Evolutionary conservation across 2,113 vertebrate species (phyloP), one percentile per base, ranked within the genome.

Genomic region (Alethe castanea): DNA sequence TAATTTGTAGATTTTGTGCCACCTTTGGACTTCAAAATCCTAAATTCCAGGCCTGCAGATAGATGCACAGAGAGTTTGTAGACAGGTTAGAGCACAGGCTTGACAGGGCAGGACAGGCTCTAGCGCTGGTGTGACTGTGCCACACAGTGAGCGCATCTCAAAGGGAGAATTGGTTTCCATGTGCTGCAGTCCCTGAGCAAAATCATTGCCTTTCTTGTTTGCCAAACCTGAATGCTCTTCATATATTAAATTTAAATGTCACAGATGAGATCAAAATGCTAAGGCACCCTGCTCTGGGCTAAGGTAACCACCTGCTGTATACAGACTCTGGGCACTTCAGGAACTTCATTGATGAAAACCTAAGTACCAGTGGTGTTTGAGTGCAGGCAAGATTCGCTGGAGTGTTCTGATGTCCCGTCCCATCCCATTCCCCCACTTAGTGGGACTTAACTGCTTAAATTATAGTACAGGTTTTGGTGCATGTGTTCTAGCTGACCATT

Each of bases 131-230:
- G 19, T 29, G 24, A 44, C 26, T 57, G 17, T 72, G 12, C 29
- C 61, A 14, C 2, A 2, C 16, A 14, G 19, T 6, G 6, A 59
- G 13, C 4, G 2, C 1, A 0, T 44, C 42, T 70, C 2, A 2
- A 14, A 31, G 12, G 14, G 16, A 53, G 25, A 48, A 11, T 12
- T 71, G 42, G 20, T 47, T 47, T 47, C 57, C 5, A 1, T 14
- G 23, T 29, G 53, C 23, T 53, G 20, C 40, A 44, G 45, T 47
- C 26, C 13, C 45, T 62, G 23, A 74, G 50, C 29, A 44, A 56
- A 91, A 38, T 35, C 26, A 24, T 9, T 18, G 19, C 3, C 20
- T 5, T 4, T 72, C 24, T 14, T 69, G 5, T 72, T 20, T 69
- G 33, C 19, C 85, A 23, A 71, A 38, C 20, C 12, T 12, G 12